Conservation (phyloP, 2,797 vertebrate species). For the Myotis myotis region DNA sequence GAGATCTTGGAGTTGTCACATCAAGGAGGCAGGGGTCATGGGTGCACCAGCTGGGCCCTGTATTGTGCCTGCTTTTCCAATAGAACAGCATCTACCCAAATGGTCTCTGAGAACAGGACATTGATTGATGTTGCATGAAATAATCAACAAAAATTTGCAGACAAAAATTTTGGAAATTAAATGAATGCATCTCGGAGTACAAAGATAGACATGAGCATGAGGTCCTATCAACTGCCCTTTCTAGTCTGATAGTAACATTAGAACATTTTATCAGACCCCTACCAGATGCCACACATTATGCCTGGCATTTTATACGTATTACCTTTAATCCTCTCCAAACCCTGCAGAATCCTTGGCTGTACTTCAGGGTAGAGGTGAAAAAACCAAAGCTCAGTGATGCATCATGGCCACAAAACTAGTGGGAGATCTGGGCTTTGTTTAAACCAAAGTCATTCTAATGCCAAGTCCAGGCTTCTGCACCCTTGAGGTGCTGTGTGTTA, state of each 20-base stretch:
- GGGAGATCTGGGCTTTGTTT: not conserved
- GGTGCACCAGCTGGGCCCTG: not conserved
- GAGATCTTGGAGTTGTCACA: not conserved
- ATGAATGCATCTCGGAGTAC: not conserved
- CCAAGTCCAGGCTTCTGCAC: not conserved
- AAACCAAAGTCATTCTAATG: not conserved
- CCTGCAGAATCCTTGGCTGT: not conserved
- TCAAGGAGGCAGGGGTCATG: fast-evolving
- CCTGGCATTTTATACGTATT: not conserved
- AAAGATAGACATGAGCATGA: not conserved
- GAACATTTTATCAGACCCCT: not conserved
- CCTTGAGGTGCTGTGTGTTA: not conserved
- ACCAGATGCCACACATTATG: not conserved
- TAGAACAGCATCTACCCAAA: not conserved
- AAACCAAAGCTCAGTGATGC: not conserved
- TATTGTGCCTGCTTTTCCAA: not conserved
- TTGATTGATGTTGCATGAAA: not conserved
- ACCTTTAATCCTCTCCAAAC: not conserved
- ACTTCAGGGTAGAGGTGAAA: not conserved
- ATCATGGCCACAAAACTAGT: not conserved
- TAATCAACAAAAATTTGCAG: not conserved
- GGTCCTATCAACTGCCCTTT: not conserved
- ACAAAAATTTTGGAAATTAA: not conserved
- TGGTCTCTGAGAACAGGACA: not conserved
- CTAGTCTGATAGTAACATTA: not conserved